These are phyloP conservation scores for Trissolcus brochymenae DNA, from an alignment of 2,888 invertebrate species.

Conservation along the genomic window DNA sequence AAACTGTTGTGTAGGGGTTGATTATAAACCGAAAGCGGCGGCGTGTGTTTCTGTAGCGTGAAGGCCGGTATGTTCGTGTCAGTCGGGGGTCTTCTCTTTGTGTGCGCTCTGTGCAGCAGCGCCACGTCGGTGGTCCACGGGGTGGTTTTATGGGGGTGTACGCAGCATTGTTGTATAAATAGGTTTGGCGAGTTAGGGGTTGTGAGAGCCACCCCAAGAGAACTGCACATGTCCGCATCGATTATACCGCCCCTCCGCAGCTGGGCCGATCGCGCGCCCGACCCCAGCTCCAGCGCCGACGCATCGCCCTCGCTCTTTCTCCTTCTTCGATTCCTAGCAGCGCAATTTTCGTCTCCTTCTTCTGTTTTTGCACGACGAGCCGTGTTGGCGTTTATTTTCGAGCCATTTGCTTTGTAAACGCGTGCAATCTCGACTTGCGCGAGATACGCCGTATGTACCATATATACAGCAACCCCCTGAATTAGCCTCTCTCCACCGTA, in stretches of 20 bases:
- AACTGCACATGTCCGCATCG: conserved; percentile 77
- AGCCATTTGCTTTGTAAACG: conserved; percentile 76
- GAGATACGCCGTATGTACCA: neutral
- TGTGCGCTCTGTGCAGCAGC: conserved; percentile 39
- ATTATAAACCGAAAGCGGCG: conserved; percentile 70
- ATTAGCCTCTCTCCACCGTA: neutral
- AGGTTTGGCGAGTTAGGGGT: conserved; percentile 77
- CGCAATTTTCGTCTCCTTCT: conserved; percentile 9
- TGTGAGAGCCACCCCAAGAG: conserved; percentile 73
- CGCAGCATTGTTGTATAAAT: conserved; percentile 76
- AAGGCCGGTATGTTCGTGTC: conserved; percentile 55
- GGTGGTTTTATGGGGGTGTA: conserved; percentile 75
- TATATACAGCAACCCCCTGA: neutral
- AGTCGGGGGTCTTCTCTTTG: conserved; percentile 55
- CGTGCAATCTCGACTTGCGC: conserved; percentile 70
- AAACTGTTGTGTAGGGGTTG: conserved; percentile 73
- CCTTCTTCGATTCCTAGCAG: conserved; percentile 17
- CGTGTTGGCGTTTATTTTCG: conserved; percentile 71
- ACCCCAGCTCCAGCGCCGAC: conserved; percentile 49
- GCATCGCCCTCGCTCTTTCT: conserved; percentile 26
- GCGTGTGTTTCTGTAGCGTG: conserved; percentile 49
- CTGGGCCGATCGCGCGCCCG: conserved; percentile 49
- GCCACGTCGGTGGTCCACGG: conserved; percentile 68
- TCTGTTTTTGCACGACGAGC: conserved; percentile 64
- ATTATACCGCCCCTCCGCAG: conserved; percentile 69